Conservation (phyloP, 2,888 invertebrate genomes). For the Pseudeuparius sepicola region DNA sequence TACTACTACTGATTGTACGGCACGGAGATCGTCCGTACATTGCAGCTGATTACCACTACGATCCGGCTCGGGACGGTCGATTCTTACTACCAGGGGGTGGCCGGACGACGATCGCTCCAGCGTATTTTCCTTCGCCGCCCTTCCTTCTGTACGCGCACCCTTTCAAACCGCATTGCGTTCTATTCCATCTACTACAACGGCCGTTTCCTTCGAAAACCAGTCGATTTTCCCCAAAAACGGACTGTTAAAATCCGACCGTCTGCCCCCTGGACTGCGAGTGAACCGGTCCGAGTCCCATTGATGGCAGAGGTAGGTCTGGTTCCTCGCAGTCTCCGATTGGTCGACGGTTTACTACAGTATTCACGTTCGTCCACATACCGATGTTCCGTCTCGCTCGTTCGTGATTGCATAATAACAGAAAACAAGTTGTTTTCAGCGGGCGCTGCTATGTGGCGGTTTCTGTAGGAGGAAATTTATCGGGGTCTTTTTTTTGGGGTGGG, state of each 20-base stretch:
- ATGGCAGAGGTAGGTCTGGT: slow-evolving; percentile 60
- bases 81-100: slow-evolving; percentile 36
- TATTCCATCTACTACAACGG: too few species aligned
- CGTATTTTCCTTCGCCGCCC: not conserved
- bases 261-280: slow-evolving; percentile 39
- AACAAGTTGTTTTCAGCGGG: slow-evolving; percentile 21
- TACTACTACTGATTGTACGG: slow-evolving; percentile 41
- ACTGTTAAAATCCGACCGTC: too few species aligned
- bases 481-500: too few species aligned
- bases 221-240: too few species aligned
- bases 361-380: slow-evolving; percentile 33
- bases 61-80: slow-evolving; percentile 36
- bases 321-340: slow-evolving; percentile 52
- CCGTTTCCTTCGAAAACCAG: too few species aligned
- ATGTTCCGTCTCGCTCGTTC: slow-evolving; percentile 30
- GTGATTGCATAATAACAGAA: slow-evolving; percentile 34
- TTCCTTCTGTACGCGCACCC: too few species aligned
- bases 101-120: slow-evolving; percentile 11
- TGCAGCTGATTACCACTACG: slow-evolving; percentile 42
- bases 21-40: slow-evolving; percentile 25
- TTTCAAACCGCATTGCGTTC: too few species aligned
- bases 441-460: too few species aligned
- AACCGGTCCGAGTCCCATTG: slow-evolving; percentile 59
- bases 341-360: slow-evolving; percentile 36
- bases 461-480: too few species aligned